A percentile compares a stretch with the other conserved stretches of the same genome.
Conservation (phyloP, 2,888 invertebrate species). For the Bombylius discolor region DNA sequence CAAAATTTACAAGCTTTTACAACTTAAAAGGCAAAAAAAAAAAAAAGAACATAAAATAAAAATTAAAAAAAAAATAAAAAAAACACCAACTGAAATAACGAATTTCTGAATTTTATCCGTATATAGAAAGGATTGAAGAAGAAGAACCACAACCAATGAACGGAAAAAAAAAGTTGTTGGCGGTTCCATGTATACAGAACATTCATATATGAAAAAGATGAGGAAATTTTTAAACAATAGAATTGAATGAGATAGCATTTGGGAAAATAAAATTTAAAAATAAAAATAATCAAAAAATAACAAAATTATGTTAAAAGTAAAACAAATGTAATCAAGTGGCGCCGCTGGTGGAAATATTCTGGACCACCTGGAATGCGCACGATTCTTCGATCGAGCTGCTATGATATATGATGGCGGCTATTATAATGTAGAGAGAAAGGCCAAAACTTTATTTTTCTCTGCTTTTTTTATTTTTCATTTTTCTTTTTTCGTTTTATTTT, state of each 20-base stretch:
- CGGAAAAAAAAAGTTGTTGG: conserved; percentile 1
- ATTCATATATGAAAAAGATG: not conserved
- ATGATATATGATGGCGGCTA: conserved; percentile 3
- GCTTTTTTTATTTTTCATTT: no score
- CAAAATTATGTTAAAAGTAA: not conserved
- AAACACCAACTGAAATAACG: not conserved
- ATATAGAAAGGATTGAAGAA: no score
- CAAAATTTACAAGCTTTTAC: conserved; percentile 5
- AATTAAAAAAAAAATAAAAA: conserved; percentile 2
- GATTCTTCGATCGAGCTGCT: conserved; percentile 7
- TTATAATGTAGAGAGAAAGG: no score
- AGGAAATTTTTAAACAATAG: not conserved
- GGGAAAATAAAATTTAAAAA: no score
- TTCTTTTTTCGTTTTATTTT: no score
- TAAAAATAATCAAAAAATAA: not conserved
- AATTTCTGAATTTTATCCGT: no score
- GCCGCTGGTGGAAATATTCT: conserved; percentile 9
- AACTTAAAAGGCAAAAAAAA: not conserved
- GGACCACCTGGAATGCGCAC: conserved; percentile 11
- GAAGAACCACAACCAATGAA: no score
- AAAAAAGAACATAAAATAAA: not conserved
- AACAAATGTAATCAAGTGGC: conserved; percentile 9
- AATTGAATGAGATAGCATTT: conserved; percentile 1
- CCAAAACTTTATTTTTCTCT: no score
- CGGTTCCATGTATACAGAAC: conserved; percentile 2